phyloP scores from a whole-genome alignment of 2,113 vertebrate genomes.

The Origma solitaria region DNA sequence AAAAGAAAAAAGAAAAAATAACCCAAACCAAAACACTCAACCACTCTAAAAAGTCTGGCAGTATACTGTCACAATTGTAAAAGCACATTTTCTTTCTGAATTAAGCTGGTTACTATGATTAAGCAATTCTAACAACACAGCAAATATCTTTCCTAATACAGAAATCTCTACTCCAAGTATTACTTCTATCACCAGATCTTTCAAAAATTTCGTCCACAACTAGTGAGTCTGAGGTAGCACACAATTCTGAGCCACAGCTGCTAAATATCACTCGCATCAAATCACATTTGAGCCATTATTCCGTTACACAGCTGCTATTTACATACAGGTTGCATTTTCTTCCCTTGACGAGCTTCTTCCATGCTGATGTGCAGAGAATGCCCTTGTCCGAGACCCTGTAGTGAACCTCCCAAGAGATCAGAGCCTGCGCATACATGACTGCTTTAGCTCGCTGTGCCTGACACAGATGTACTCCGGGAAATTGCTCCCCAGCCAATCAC shows the following conservation, averaged over 20 bases:
- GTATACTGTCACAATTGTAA: neutral
- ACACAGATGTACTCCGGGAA: slow-evolving; percentile 58
- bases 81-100: neutral
- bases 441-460: slow-evolving; percentile 59
- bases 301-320: neutral
- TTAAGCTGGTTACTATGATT: neutral
- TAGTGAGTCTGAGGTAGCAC: neutral
- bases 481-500: slow-evolving; percentile 66
- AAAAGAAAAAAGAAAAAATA: neutral
- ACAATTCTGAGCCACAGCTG: neutral
- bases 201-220: neutral
- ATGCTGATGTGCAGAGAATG: slow-evolving; percentile 51
- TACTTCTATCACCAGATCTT: neutral
- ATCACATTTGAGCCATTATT: neutral
- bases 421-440: slow-evolving; percentile 49
- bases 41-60: neutral
- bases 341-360: slow-evolving; percentile 68
- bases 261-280: neutral
- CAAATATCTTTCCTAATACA: neutral
- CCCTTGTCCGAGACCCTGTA: slow-evolving; percentile 42
- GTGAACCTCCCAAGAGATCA: slow-evolving; percentile 29
- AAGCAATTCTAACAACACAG: neutral
- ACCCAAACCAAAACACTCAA: neutral
- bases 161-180: neutral
- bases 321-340: slow-evolving; percentile 73